A percentile compares a stretch with the other conserved stretches of the same genome.
phyloP scores from a whole-genome alignment of 2,113 vertebrate species.

The Muntiacus muntjak region DNA sequence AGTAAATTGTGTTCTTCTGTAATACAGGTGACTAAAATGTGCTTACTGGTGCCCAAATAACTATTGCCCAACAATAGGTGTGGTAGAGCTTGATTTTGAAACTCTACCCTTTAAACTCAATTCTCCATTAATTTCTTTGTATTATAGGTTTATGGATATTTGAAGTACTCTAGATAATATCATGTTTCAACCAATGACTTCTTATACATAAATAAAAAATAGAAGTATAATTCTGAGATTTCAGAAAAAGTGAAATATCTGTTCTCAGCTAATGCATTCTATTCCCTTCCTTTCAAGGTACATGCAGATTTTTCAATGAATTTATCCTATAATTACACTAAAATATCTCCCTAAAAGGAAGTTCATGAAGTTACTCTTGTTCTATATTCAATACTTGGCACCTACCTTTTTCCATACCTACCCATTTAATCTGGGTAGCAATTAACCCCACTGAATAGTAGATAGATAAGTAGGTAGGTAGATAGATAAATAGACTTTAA shows the following conservation, averaged over 20 bases:
- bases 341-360: too few relatives aligned
- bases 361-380: background rate
- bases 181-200: background rate
- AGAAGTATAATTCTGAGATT: too few relatives aligned
- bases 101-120: background rate
- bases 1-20: background rate
- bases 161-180: background rate
- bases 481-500: background rate
- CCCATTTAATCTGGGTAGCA: background rate
- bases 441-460: background rate
- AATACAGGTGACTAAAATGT: background rate
- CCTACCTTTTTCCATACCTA: background rate
- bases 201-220: background rate
- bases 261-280: too few relatives aligned
- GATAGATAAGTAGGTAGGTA: background rate
- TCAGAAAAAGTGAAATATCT: too few relatives aligned
- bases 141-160: background rate
- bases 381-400: background rate
- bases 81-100: background rate
- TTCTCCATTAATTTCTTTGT: background rate
- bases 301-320: too few relatives aligned
- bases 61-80: background rate
- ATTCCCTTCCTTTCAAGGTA: too few relatives aligned
- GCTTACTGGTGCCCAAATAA: background rate
- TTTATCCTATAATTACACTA: too few relatives aligned